Conservation (phyloP, 2,888 invertebrate species). For the Tetrapedia diversipes region DNA sequence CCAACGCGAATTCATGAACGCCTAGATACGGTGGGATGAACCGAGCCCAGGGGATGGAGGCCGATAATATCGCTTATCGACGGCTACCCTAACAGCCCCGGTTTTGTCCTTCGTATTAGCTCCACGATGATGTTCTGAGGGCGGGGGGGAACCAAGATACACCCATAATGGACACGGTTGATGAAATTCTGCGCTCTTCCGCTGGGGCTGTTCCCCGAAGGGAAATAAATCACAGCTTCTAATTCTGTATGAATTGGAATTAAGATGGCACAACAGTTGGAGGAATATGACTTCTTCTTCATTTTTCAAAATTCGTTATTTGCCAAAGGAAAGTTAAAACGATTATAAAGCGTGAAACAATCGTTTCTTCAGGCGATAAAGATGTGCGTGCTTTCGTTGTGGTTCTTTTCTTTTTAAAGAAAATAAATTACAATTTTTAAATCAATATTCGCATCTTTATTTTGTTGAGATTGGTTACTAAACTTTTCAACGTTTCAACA, state of each 20-base stretch:
- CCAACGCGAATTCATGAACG: conserved; percentile 69
- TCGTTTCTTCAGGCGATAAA: too few relatives aligned
- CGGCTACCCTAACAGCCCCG: conserved; percentile 2
- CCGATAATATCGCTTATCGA: conserved; percentile 48
- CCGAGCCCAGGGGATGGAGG: conserved; percentile 22
- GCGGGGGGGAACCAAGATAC: conserved; percentile 4
- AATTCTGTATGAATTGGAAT: background rate
- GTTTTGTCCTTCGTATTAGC: conserved; percentile 16
- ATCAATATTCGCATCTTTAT: too few relatives aligned
- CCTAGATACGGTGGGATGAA: conserved; percentile 31
- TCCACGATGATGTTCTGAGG: conserved; percentile 3
- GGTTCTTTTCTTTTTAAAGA: too few relatives aligned
- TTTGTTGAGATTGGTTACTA: too few relatives aligned
- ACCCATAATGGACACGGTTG: conserved; percentile 24
- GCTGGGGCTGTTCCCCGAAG: background rate
- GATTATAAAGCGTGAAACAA: too few relatives aligned
- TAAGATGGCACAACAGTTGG: too few relatives aligned
- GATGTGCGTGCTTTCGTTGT: too few relatives aligned
- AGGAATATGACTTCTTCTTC: background rate
- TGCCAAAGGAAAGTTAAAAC: too few relatives aligned
- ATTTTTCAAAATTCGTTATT: background rate
- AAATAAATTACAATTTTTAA: too few relatives aligned
- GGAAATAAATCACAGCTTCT: background rate
- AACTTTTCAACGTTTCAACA: too few relatives aligned
- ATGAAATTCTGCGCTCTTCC: background rate